Percentiles rank a stretch among this genome's conserved stretches.
These are phyloP conservation scores for Copidosoma floridanum DNA, from an alignment of 1,140 invertebrate species.

Conservation along the genomic window DNA sequence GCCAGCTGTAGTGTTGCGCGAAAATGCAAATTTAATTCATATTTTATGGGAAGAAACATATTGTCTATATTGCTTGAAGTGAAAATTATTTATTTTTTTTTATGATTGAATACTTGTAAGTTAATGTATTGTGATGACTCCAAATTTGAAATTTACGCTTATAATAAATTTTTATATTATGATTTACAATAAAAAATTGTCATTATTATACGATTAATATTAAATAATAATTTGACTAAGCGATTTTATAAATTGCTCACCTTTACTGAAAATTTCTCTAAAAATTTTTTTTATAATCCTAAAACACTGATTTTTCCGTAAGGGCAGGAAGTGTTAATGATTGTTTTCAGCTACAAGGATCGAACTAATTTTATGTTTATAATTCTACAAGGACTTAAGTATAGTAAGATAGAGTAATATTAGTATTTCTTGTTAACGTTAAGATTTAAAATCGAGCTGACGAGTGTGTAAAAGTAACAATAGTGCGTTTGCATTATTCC, in stretches of 20 bases:
- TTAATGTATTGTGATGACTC: too few relatives aligned
- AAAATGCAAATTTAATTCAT: constrained; percentile 1
- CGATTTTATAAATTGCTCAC: background rate
- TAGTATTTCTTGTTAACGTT: constrained; percentile 27
- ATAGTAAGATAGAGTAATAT: constrained; percentile 20
- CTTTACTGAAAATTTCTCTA: background rate
- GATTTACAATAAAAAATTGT: too few relatives aligned
- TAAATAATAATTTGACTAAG: too few relatives aligned
- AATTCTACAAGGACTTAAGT: background rate
- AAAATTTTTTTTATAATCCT: constrained; percentile 4
- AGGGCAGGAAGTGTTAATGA: constrained; percentile 5
- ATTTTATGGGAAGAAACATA: constrained; percentile 4
- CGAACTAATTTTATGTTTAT: background rate
- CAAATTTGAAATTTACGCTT: background rate
- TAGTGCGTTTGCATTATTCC: constrained; percentile 3
- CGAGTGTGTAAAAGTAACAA: constrained; percentile 39
- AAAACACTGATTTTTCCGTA: constrained; percentile 6
- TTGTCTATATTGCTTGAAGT: background rate
- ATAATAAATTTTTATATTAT: background rate
- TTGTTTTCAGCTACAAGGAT: constrained; percentile 17
- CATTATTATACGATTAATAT: too few relatives aligned
- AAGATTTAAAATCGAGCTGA: constrained; percentile 48
- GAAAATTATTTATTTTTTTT: constrained; percentile 4
- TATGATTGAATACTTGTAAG: background rate
- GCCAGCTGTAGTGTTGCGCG: constrained; percentile 47